A percentile compares a stretch with the other conserved stretches of the same genome.
Conservation (phyloP, 2,797 vertebrate genomes). For the Phoeniculus purpureus region DNA sequence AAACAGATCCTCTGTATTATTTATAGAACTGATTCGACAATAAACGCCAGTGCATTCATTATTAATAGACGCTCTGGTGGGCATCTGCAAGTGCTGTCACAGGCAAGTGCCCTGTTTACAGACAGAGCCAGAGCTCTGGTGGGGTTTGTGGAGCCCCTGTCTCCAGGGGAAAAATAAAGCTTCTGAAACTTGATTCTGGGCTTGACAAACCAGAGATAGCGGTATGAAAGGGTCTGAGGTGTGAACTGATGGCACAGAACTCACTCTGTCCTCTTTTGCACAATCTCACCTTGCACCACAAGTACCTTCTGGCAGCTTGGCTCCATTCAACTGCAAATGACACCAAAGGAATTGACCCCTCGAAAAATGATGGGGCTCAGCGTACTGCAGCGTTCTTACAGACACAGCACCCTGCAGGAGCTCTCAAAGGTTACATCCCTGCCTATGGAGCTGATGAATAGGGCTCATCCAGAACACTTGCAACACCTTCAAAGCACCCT, state of each 20-base stretch:
- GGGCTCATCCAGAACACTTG: background rate
- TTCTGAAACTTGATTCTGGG: background rate
- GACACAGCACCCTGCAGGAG: background rate
- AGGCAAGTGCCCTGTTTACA: background rate
- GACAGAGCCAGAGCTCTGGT: background rate
- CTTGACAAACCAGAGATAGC: background rate
- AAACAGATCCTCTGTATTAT: constrained; percentile 31
- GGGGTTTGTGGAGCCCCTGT: background rate
- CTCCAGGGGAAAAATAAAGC: background rate
- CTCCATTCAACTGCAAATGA: background rate
- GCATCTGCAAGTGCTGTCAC: background rate
- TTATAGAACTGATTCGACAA: constrained; percentile 13
- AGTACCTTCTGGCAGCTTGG: background rate
- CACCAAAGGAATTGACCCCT: background rate
- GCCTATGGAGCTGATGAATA: background rate
- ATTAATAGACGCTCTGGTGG: constrained; percentile 23
- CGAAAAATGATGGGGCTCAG: background rate
- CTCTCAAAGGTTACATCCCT: background rate
- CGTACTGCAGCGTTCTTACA: background rate
- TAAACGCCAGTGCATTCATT: background rate
- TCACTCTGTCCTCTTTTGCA: background rate
- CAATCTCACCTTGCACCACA: background rate
- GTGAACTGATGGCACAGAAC: background rate
- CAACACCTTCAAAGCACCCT: background rate
- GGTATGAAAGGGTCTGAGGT: background rate